Conservation (phyloP, 2,888 invertebrate genomes). For the Oscheius sp. region DNA sequence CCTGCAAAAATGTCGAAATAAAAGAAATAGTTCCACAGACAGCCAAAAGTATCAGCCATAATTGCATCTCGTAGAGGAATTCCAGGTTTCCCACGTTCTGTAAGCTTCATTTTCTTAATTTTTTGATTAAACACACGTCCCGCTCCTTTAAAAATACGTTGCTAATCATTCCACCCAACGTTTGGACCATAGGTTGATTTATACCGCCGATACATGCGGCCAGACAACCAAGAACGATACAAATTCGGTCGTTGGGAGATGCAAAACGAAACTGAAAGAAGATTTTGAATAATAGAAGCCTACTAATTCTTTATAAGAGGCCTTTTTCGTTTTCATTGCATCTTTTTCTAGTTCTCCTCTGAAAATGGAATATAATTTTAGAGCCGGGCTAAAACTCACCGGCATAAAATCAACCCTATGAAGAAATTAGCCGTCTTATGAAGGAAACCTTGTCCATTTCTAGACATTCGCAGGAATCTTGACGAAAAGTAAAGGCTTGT, state of each 20-base stretch:
- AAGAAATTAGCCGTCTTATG: too few species aligned
- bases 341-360: slow-evolving; percentile 30
- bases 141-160: slow-evolving; percentile 40
- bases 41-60: background rate
- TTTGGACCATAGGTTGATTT: slow-evolving; percentile 47
- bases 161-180: slow-evolving; percentile 51
- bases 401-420: too few species aligned
- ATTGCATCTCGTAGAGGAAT: slow-evolving; percentile 7
- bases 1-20: slow-evolving; percentile 20
- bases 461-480: too few species aligned
- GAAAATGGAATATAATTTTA: too few species aligned
- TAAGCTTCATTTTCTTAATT: background rate
- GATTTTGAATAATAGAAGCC: background rate
- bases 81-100: slow-evolving; percentile 26
- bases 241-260: slow-evolving; percentile 2
- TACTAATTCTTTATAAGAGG: slow-evolving; percentile 14
- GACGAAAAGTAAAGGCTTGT: too few species aligned
- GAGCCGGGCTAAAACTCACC: too few species aligned
- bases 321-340: background rate
- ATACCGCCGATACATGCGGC: slow-evolving; percentile 48
- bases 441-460: too few species aligned
- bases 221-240: slow-evolving; percentile 35
- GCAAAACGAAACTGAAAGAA: slow-evolving; percentile 38
- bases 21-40: background rate
- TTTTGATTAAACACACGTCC: slow-evolving; percentile 1